Evolutionary conservation across 2,888 invertebrate species (phyloP), one percentile per base, ranked within the genome.

Genomic region (Cyclophora albipunctata): DNA sequence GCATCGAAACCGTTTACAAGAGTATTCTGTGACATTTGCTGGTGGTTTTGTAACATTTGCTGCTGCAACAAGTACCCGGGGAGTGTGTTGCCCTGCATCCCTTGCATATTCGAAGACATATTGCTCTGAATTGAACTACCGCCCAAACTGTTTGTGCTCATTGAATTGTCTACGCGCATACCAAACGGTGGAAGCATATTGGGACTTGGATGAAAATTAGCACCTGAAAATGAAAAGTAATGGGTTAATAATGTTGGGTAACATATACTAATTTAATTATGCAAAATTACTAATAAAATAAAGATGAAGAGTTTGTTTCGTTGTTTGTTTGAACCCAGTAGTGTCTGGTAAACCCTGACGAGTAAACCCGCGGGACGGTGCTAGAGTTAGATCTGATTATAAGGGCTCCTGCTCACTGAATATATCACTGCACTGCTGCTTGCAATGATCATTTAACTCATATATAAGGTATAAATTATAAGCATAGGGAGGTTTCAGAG

Each of bases 121-220:
- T 58, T 62, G 3, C 54, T 45, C n/a, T 60, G 55, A 46, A 61
- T 57, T 4, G 59, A 50, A 45, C 58, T 61, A 6, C 56, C 62
- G 43, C 59, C 60, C 59, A 69, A 51, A n/a, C 63, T 52, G 62
- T 66, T 67, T 40, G 61, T 51, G 59, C 68, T 64, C 73, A 76
- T 64, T 47, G 75, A 69, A 65, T 76, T 84, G 66, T 88, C 89
- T 68, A 87, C 76, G 48, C 89, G 84, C 87, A 88, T 85, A 63
- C 89, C 89, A 66, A 89, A 89, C 64, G 85, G 81, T 73, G 89
- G 87, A 74, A 88, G 81, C 74, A 88, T 83, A 73, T 78, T 83
- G 65, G 78, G 75, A 76, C 82, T 85, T 73, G 62, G 79, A 81
- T 86, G 86, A 74, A 72, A 88, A 85, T 86, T 87, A 85, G 87